Base-by-base conservation (phyloP, 2,113 vertebrate species). In the Dermatemys mawii region DNA sequence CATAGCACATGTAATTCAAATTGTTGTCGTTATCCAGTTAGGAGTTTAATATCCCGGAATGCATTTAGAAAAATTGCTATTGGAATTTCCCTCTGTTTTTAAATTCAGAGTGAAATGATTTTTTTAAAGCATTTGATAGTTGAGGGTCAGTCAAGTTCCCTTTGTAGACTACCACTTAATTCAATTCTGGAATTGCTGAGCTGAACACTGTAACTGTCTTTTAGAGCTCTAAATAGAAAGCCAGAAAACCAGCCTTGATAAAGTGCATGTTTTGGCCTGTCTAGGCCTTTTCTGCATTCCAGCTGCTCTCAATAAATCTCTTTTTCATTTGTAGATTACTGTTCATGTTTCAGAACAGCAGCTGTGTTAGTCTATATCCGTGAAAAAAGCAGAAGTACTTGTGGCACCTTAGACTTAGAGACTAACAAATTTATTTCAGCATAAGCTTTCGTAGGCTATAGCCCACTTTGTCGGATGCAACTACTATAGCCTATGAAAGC, bases 21-120 rank as follows among this genome's bases (percentile, higher is more conserved):
- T 87, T 87, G 92, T 85, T n/a, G 3, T 48, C 4, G 29, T 88
- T 87, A 88, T 93, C 84, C 9, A 44, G 63, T 90, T 76, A 78
- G 26, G 51, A 32, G 4, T 57, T 80, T 93, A 78, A 87, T 83
- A 93, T 87, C 94, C 82, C 26, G 89, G 88, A 90, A 82, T 93
- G 82, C 5, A 86, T 24, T 82, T 53, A 44, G 70, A 49, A 91
- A 82, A 79, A 85, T 41, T 93, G 73, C 49, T 3, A 82, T 92
- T 96, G 90, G 81, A 89, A 89, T 95, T 96, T 96, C 48, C 60
- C 38, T 93, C 87, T 95, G 86, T 79, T 81, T 97, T 95, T 91
- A 86, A 87, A 95, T 92, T 93, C 57, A 92, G 93, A 94, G 82
- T 63, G 94, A 96, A 96, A 82, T 50, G 91, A 44, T 87, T 0